Evolutionary conservation across 2,888 invertebrate species (phyloP), one percentile per base, ranked within the genome.

Genomic region (Malthinus flaveolus): DNA sequence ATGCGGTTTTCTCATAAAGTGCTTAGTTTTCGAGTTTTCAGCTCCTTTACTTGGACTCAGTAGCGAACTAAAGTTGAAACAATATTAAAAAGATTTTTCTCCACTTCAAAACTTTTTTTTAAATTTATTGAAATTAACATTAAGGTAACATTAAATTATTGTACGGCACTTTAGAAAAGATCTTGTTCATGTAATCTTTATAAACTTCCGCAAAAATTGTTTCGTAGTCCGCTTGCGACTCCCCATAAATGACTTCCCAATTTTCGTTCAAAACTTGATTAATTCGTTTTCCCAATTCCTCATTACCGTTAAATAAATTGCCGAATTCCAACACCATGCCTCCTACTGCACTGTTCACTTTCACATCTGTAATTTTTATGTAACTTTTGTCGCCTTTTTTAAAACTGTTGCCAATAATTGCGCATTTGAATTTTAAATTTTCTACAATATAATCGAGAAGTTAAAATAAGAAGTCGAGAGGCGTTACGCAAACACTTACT

Each of bases 231-330:
- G 80, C 79, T 68, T 87, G 86, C 35, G 88, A 70, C 71, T 88
- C 88, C 65, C 83, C 84, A 75, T 88, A 87, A 1, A 89, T 83
- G 0, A 85, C 75, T 15, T 87, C 84, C 48, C 87, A 84, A 70
- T 88, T 87, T 35, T 86, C 83, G 70, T 87, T 87, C n/a, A 89
- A 75, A 74, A 88, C 87, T 11, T 75, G 71, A 69, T 87, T 87
- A 85, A 88, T 85, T 59, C 84, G 84, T 12, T 85, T 83, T 15
- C 87, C 87, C 0, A 88, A 78, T 1, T 79, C 66, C 65, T 81
- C 81, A 72, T 88, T 85, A 0, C 85, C 86, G 52, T 83, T 81
- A 74, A 88, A 87, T 0, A 88, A 80, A 71, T 87, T 87, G n/a
- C 84, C 81, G 69, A 87, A 87, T 47, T 83, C 89, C 75, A 13